Evolutionary conservation across 1,140 invertebrate species (phyloP), one percentile per base, ranked within the genome.

Genomic region (Macrotrachela quadricornifera): DNA sequence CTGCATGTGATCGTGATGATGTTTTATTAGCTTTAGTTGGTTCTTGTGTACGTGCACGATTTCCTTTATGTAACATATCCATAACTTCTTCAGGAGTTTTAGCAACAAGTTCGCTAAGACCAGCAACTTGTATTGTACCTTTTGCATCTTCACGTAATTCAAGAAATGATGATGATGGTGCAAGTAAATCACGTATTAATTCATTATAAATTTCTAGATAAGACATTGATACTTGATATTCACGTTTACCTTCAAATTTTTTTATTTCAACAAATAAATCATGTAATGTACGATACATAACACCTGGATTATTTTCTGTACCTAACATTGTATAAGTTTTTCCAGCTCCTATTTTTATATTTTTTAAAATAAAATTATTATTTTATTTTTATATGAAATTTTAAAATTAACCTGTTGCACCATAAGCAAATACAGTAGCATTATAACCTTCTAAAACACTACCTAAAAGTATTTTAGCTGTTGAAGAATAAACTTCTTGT

Each of bases 251-350:
- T 45, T 65, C 61, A 16, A 59, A 66, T 40, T 66, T 65, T 48
- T 83, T 77, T 51, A 95, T 85, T 60, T 80, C 77, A 6, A 75
- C 66, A 69, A 90, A 90, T 42, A 91, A 76, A 60, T 85, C 81
- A 61, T 81, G 80, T 6, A 88, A 74, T 9, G 85, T 80, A 30
- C 81, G 71, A 0, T 82, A 79, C 85, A 90, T 90, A 41, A 90
- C 80, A 0, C 86, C 85, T 6, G 85, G 87, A 60, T 79, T 75
- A 10, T 79, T 73, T 17, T 75, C 73, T 54, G 75, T 81, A 1
- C 92, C 92, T 37, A 96, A 75, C 91, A 97, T 97, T 0, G 91
- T 97, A 64, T 83, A 82, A 3, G 92, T 97, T 71, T 96, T 97
- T 0, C 92, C 85, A 51, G 90, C 80, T 8, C 21, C 21, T 30